phyloP scores from a whole-genome alignment of 1,140 invertebrate species.

The Drosophila tristis region DNA sequence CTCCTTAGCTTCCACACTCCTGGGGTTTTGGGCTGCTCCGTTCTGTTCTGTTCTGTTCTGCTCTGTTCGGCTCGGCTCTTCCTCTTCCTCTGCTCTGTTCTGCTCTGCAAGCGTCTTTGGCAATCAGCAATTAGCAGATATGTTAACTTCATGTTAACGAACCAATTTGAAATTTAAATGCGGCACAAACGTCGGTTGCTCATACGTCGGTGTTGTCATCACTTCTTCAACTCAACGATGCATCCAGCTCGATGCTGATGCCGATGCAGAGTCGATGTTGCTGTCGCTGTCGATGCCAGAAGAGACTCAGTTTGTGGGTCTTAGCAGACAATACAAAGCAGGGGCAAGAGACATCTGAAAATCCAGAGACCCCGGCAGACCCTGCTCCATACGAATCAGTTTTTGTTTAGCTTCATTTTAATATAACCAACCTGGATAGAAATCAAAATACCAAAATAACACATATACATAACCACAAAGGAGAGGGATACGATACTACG shows the following conservation, averaged over 20 bases:
- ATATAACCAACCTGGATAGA: constrained; percentile 49
- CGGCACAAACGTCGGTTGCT: constrained; percentile 76
- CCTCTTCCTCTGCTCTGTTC: constrained; percentile 16
- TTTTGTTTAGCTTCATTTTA: constrained; percentile 77
- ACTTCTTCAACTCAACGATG: constrained; percentile 72
- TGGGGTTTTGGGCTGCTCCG: constrained; percentile 18
- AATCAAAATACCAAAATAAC: constrained; percentile 58
- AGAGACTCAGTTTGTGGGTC: constrained; percentile 11
- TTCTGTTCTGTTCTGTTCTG: constrained; percentile 3
- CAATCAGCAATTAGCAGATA: constrained; percentile 82
- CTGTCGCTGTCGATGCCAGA: constrained; percentile 21
- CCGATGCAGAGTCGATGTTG: constrained; percentile 16
- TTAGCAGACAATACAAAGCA: no score
- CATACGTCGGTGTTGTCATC: constrained; percentile 79
- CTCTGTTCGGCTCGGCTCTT: constrained; percentile 16
- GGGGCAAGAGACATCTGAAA: constrained; percentile 14
- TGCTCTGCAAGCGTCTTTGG: constrained; percentile 71
- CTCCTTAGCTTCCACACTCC: constrained; percentile 13
- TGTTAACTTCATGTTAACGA: constrained; percentile 82
- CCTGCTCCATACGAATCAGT: constrained; percentile 2
- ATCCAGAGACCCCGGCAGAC: neutral
- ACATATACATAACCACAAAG: constrained; percentile 70
- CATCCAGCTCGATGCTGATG: constrained; percentile 49
- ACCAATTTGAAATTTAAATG: constrained; percentile 83
- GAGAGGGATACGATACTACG: constrained; percentile 1